Evolutionary conservation across 2,113 vertebrate species (phyloP).

Genomic region (Tupaia tana): DNA sequence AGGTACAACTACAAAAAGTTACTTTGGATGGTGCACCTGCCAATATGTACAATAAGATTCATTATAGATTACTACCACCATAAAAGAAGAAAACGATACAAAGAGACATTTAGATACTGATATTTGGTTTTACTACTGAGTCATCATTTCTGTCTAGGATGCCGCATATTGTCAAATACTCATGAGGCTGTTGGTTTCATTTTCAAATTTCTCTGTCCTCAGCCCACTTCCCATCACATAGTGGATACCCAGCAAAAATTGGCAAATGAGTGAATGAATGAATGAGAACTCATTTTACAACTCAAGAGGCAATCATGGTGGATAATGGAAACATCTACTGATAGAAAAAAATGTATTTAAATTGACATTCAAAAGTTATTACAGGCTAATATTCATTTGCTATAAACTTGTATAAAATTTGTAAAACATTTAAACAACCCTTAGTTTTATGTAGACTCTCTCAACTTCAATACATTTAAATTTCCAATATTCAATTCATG

Average conservation of each 20-base stretch:
- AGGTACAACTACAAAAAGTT: not conserved
- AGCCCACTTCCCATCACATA: not conserved
- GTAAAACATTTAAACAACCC: not conserved
- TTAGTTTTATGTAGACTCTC: slow-evolving; percentile 20
- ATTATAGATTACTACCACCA: not conserved
- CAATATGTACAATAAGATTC: not conserved
- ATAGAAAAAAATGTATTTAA: not conserved
- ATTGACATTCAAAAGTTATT: not conserved
- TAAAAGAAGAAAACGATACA: not conserved
- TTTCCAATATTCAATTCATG: slow-evolving; percentile 34
- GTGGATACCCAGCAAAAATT: not conserved
- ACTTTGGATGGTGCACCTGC: not conserved
- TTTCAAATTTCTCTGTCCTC: not conserved
- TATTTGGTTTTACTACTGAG: not conserved
- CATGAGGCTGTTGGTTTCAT: not conserved
- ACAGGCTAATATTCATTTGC: not conserved
- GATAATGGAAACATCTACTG: not conserved
- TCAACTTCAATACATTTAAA: not conserved
- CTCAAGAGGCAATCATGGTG: not conserved
- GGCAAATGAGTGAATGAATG: not conserved
- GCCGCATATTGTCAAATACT: not conserved
- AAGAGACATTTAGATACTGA: not conserved
- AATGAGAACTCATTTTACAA: not conserved
- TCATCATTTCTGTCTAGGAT: not conserved
- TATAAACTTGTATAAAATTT: slow-evolving; percentile 1